Percentiles rank a stretch among this genome's conserved stretches.
Conservation (phyloP, 1,140 invertebrate genomes). For the Drosophila tropicalis region DNA sequence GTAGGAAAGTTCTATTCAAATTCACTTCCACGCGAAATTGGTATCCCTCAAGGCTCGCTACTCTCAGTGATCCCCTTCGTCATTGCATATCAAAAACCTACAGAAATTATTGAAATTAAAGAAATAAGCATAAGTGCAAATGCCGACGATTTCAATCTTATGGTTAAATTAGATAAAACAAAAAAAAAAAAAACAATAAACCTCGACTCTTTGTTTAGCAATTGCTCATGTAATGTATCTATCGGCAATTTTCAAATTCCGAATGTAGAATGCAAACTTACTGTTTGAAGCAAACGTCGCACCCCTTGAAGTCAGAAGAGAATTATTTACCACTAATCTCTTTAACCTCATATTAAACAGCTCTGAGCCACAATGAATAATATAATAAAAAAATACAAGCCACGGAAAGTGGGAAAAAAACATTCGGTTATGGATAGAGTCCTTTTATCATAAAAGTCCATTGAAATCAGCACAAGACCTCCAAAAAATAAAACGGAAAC, state of each 20-base stretch:
- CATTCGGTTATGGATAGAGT: neutral
- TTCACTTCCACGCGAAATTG: conserved; percentile 5
- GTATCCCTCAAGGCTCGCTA: no score
- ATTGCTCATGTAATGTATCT: no score
- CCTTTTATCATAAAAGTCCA: no score
- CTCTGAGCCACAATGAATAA: no score
- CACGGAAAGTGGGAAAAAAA: neutral
- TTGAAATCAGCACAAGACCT: no score
- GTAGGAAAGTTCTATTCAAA: conserved; percentile 15
- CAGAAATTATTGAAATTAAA: conserved; percentile 3
- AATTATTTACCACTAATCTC: no score
- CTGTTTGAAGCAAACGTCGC: conserved; percentile 25
- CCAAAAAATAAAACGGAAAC: neutral
- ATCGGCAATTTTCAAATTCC: no score
- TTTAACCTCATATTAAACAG: no score
- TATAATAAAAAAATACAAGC: conserved; percentile 19
- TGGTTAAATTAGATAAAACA: conserved; percentile 18
- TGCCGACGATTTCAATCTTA: no score
- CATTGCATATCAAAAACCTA: conserved; percentile 1
- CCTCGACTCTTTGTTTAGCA: conserved; percentile 4
- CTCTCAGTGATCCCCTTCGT: neutral
- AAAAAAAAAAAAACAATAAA: neutral
- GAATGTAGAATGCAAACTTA: no score
- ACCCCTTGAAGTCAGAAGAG: no score
- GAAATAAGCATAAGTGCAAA: no score